These are phyloP conservation scores for Leucozona laternaria DNA, from an alignment of 2,888 invertebrate species.

Conservation along the genomic window DNA sequence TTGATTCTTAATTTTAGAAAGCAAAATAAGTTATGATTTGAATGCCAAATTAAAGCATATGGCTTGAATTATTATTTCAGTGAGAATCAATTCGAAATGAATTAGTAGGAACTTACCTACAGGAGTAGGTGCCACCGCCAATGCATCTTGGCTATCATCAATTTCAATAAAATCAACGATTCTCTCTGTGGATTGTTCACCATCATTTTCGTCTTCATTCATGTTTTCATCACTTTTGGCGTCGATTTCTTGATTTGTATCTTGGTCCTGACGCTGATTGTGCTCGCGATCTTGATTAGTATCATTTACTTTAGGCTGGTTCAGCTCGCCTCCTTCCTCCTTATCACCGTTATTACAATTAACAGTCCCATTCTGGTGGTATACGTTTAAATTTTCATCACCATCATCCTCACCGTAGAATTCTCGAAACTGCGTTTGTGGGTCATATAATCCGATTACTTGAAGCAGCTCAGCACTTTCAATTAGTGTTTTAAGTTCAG, in stretches of 20 bases:
- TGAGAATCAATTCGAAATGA: not conserved
- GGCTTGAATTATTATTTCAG: no score
- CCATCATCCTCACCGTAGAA: constrained; percentile 7
- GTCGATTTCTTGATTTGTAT: not conserved
- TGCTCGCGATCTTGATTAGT: not conserved
- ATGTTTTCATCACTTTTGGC: not conserved
- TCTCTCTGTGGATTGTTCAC: not conserved
- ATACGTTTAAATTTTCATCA: not conserved
- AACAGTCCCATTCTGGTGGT: not conserved
- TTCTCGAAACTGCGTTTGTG: constrained; percentile 58
- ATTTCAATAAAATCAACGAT: constrained; percentile 43
- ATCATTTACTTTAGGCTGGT: not conserved
- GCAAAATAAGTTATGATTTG: no score
- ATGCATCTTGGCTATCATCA: constrained; percentile 36
- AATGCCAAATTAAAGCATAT: no score
- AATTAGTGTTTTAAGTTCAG: constrained; percentile 89
- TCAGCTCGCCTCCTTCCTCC: not conserved
- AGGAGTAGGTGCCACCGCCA: no score
- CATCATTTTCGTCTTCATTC: not conserved
- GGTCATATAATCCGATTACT: constrained; percentile 86
- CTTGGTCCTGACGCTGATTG: not conserved
- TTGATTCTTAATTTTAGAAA: no score
- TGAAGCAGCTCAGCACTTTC: constrained; percentile 91
- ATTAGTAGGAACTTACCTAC: constrained; percentile 13
- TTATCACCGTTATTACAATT: not conserved